These are phyloP conservation scores for Archips crataeganus DNA, from an alignment of 2,888 invertebrate genomes.

Conservation along the genomic window DNA sequence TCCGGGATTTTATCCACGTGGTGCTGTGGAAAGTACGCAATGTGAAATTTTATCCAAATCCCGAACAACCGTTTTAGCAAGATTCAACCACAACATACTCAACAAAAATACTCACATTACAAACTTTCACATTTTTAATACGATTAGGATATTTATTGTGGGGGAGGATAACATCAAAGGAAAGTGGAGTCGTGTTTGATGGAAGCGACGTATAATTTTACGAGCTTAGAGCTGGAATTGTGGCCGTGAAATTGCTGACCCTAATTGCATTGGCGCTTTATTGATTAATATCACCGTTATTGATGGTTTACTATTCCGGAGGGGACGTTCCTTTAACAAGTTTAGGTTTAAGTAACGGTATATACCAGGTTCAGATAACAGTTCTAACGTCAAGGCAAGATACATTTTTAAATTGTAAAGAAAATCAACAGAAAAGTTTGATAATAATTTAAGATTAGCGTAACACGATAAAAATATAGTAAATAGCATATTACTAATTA, in stretches of 20 bases:
- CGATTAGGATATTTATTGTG: not conserved
- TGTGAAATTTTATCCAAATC: too few species aligned
- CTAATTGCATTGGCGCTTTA: constrained; percentile 29
- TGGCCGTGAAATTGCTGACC: constrained; percentile 29
- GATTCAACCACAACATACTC: too few species aligned
- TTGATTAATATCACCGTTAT: constrained; percentile 18
- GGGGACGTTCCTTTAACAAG: constrained; percentile 2
- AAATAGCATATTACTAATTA: too few species aligned
- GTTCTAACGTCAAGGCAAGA: not conserved
- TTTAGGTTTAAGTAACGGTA: constrained; percentile 4
- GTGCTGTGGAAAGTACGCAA: too few species aligned
- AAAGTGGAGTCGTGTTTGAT: constrained; percentile 27
- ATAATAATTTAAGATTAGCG: too few species aligned
- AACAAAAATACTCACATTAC: too few species aligned
- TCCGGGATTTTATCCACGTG: too few species aligned
- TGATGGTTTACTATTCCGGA: constrained; percentile 3
- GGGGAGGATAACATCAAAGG: constrained; percentile 26
- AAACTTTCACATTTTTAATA: too few species aligned
- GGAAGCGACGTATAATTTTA: constrained; percentile 32
- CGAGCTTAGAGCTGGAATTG: constrained; percentile 21
- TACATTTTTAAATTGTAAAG: too few species aligned
- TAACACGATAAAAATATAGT: too few species aligned
- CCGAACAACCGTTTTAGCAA: too few species aligned
- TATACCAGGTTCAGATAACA: not conserved
- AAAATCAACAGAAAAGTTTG: too few species aligned